These are phyloP conservation scores for Zoanthus sociatus DNA, from an alignment of 92 coral and sea anemone species.

Conservation along the genomic window DNA sequence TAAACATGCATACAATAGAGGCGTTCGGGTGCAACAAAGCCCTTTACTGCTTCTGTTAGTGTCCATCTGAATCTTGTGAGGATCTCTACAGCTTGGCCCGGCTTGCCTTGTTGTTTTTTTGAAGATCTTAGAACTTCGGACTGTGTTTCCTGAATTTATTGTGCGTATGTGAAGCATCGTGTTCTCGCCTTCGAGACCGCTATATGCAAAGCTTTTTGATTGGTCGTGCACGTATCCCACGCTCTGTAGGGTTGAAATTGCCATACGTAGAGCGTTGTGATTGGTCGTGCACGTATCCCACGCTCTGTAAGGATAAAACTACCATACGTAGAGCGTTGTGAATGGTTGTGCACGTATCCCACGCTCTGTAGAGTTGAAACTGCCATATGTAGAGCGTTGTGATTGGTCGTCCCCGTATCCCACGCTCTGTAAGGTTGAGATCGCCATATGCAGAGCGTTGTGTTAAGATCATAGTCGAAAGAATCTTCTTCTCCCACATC, in stretches of 20 bases:
- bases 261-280: too few species aligned
- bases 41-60: slow-evolving; percentile 62
- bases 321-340: slow-evolving; percentile 45
- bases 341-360: slow-evolving; percentile 26
- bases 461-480: background rate
- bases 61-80: slow-evolving; percentile 76
- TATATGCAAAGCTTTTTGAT: slow-evolving; percentile 47
- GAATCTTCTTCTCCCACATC: too few species aligned
- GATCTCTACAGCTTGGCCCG: slow-evolving; percentile 22
- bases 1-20: slow-evolving; percentile 51
- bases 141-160: slow-evolving; percentile 46
- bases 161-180: slow-evolving; percentile 51
- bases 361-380: slow-evolving; percentile 47
- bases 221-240: too few species aligned
- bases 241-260: too few species aligned
- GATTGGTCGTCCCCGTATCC: slow-evolving; percentile 35
- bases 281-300: too few species aligned
- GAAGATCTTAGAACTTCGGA: background rate
- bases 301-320: slow-evolving; percentile 38
- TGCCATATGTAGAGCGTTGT: slow-evolving; percentile 46
- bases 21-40: slow-evolving; percentile 43
- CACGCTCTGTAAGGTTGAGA: slow-evolving; percentile 36
- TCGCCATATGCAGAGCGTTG: slow-evolving; percentile 46
- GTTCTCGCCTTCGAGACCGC: slow-evolving; percentile 38
- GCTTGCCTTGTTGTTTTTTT: background rate